Evolutionary conservation across 2,888 invertebrate species (phyloP), one percentile per base, ranked within the genome.

Genomic region (Tanypteryx hageni): DNA sequence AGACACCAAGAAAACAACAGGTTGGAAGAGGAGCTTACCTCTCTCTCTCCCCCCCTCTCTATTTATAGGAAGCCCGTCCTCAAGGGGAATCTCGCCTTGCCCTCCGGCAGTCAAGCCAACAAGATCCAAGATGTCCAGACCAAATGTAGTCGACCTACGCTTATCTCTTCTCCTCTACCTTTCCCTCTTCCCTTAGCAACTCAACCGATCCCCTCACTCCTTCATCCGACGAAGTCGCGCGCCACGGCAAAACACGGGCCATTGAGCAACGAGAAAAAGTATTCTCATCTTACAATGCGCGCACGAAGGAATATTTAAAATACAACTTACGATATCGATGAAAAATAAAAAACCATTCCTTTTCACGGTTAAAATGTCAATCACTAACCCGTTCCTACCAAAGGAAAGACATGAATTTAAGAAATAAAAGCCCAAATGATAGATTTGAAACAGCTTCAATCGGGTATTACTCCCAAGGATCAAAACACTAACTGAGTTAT

Each of bases 121-220:
- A 59, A 31, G 59, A 86, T 86, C 89, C 89, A 89, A 89, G 85
- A 89, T 86, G 86, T 86, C 86, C 86, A 86, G 86, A 64, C 61
- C 86, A 64, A 59, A 59, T 86, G 86, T 61, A 86, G 59, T 31
- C 27, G 86, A 58, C 56, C 86, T 31, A 10, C 22, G n/a, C 27
- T 22, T 31, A 27, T 16, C 59, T 13, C 3, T 11, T 57, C n/a
- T 27, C n/a, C n/a, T n/a, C n/a, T 59, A 27, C 59, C 61, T 86
- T 31, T 31, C 61, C 27, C 14, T 11, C 64, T 64, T 44, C 31
- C 27, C 86, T 16, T 22, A 16, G 56, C n/a, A 57, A 9, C 83
- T 18, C 82, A 14, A 14, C 82, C 82, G 18, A 64, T 14, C 31
- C 10, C 5, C 10, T 18, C 18, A 61, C 58, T 61, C 18, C 31